Percentiles rank a stretch among this genome's conserved stretches.
Conservation (phyloP, 2,797 vertebrate species). For the Mormyrus proboscirostris region DNA sequence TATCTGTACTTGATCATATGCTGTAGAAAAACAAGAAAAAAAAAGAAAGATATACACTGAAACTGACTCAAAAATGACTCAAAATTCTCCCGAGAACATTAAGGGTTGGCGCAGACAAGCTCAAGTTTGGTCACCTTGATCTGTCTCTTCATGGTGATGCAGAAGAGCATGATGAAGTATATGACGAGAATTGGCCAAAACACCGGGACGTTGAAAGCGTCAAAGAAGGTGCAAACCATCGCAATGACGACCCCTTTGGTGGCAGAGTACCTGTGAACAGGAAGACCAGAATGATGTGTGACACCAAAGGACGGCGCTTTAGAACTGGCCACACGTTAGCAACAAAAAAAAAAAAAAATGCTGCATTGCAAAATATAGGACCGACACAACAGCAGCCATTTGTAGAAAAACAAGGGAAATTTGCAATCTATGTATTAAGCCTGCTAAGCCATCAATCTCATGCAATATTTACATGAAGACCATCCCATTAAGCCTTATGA, state of each 20-base stretch:
- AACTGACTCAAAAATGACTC: background rate
- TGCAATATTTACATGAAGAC: background rate
- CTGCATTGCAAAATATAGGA: background rate
- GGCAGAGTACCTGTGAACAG: conserved; percentile 80
- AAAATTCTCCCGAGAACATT: background rate
- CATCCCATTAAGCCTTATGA: background rate
- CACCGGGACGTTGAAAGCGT: conserved; percentile 96
- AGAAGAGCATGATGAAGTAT: conserved; percentile 99
- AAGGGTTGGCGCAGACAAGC: background rate
- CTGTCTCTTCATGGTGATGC: conserved; percentile 99
- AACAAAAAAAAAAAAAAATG: background rate
- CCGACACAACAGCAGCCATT: background rate
- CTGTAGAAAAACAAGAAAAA: conserved; percentile 52
- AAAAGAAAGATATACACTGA: background rate
- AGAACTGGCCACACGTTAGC: background rate
- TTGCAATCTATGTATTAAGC: background rate
- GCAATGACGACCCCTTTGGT: conserved; percentile 96
- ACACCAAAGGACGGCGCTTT: background rate
- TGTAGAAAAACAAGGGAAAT: background rate
- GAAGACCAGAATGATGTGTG: background rate
- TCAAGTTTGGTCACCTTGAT: conserved; percentile 77
- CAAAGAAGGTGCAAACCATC: conserved; percentile 97
- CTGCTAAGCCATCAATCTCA: background rate
- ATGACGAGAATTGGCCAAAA: conserved; percentile 99
- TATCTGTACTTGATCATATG: conserved; percentile 99